phyloP scores from a whole-genome alignment of 2,797 vertebrate genomes.

The Geotria australis region DNA sequence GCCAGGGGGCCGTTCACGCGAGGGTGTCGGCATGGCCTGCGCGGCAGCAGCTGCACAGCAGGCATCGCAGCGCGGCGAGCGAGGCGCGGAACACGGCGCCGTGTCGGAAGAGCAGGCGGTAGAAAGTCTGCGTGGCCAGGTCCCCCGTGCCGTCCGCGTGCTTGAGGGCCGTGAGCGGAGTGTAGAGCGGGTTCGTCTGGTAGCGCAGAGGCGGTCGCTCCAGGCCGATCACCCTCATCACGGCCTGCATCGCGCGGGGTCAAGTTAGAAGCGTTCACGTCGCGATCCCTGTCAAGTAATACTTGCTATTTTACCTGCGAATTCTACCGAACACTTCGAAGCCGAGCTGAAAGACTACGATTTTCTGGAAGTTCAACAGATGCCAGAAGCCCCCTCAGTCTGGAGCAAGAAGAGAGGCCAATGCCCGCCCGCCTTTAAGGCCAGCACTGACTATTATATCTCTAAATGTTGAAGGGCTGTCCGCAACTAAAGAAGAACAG shows the following conservation, averaged over 20 bases:
- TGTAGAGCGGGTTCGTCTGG: conserved; percentile 50
- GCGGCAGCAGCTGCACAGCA: conserved; percentile 43
- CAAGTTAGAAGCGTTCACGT: background rate
- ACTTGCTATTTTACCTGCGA: background rate
- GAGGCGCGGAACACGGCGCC: conserved; percentile 36
- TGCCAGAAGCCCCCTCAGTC: too few species aligned
- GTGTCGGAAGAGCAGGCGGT: conserved; percentile 46
- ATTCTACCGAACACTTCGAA: too few species aligned
- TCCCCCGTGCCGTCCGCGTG: conserved; percentile 40
- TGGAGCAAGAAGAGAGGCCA: too few species aligned
- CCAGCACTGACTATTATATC: too few species aligned
- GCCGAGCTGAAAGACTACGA: too few species aligned
- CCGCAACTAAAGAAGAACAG: too few species aligned
- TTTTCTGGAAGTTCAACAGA: too few species aligned
- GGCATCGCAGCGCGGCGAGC: conserved; percentile 31
- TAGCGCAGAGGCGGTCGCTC: conserved; percentile 35
- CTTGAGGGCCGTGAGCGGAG: conserved; percentile 36
- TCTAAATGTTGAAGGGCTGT: too few species aligned
- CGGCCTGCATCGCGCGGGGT: background rate
- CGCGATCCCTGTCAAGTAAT: too few species aligned
- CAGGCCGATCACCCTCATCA: conserved; percentile 33
- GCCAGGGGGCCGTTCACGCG: too few species aligned
- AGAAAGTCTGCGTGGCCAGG: conserved; percentile 33
- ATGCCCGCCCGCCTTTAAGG: too few species aligned
- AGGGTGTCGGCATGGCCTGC: too few species aligned